Evolutionary conservation across 2,888 invertebrate species (phyloP).

Genomic region (Cyclophora albipunctata): DNA sequence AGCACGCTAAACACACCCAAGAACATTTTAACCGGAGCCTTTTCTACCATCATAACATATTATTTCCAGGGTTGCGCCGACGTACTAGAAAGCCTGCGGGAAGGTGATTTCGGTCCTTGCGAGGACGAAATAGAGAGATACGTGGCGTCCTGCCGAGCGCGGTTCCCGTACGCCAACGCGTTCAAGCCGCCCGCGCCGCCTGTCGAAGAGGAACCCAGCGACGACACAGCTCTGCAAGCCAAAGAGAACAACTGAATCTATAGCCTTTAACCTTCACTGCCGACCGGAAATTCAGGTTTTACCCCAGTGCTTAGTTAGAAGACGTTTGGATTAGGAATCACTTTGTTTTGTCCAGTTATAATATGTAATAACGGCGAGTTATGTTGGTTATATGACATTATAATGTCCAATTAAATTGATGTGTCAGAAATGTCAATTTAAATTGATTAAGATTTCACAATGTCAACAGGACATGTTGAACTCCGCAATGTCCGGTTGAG

Average conservation of each 20-base stretch:
- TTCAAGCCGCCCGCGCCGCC: conserved; percentile 68
- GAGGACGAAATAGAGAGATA: conserved; percentile 81
- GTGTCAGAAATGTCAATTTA: too few relatives aligned
- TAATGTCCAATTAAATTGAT: too few relatives aligned
- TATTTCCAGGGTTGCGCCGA: conserved; percentile 84
- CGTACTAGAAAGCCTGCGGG: conserved; percentile 84
- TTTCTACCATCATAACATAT: background rate
- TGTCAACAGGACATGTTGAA: too few relatives aligned
- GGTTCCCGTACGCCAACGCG: conserved; percentile 86
- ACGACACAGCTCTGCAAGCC: background rate
- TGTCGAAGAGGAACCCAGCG: conserved; percentile 24
- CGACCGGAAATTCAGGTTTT: background rate
- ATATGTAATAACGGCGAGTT: too few relatives aligned
- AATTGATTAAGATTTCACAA: too few relatives aligned
- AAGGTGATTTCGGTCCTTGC: conserved; percentile 87
- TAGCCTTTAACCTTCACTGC: background rate
- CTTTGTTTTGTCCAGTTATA: too few relatives aligned
- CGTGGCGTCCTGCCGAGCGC: conserved; percentile 80
- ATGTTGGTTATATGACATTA: too few relatives aligned
- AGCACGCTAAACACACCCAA: too few relatives aligned
- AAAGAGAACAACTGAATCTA: background rate
- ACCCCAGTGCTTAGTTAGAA: too few relatives aligned
- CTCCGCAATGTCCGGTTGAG: too few relatives aligned
- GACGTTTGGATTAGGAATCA: too few relatives aligned
- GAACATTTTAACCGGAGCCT: too few relatives aligned